A percentile compares a stretch with the other conserved stretches of the same genome.
phyloP scores from a whole-genome alignment of 2,888 invertebrate species.

The Syrphus vitripennis region DNA sequence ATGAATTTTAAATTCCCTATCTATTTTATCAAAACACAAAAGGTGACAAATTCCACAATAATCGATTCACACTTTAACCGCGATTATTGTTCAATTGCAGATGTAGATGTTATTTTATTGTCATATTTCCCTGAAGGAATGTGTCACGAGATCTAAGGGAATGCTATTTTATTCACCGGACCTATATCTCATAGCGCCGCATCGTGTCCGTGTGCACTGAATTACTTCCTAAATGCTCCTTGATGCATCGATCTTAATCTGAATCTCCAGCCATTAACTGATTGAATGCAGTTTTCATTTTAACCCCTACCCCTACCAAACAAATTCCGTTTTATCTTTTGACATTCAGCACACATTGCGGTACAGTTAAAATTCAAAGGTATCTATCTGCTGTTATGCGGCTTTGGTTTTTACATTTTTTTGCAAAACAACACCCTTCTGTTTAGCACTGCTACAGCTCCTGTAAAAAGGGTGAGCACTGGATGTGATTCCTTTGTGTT shows the following conservation, averaged over 20 bases:
- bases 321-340: not conserved
- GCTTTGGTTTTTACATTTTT: conserved; percentile 44
- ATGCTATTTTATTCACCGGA: conserved; percentile 17
- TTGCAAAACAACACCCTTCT: conserved; percentile 28
- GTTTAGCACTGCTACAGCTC: not conserved
- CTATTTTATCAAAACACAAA: no score
- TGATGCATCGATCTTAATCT: conserved; percentile 16
- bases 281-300: conserved; percentile 47
- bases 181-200: not conserved
- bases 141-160: not conserved
- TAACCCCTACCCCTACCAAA: not conserved
- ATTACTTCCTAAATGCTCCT: conserved; percentile 14
- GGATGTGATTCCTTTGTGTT: conserved; percentile 39
- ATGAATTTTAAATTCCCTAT: no score
- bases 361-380: conserved; percentile 26
- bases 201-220: not conserved
- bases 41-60: conserved; percentile 24
- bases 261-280: conserved; percentile 38
- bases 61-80: not conserved
- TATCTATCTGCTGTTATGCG: not conserved
- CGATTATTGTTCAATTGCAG: not conserved
- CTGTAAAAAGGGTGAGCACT: not conserved
- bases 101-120: conserved; percentile 31
- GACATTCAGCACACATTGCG: not conserved
- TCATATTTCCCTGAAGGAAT: conserved; percentile 28